Base-by-base conservation (phyloP, 1,140 invertebrate genomes). In the Branchinecta lindahli region DNA sequence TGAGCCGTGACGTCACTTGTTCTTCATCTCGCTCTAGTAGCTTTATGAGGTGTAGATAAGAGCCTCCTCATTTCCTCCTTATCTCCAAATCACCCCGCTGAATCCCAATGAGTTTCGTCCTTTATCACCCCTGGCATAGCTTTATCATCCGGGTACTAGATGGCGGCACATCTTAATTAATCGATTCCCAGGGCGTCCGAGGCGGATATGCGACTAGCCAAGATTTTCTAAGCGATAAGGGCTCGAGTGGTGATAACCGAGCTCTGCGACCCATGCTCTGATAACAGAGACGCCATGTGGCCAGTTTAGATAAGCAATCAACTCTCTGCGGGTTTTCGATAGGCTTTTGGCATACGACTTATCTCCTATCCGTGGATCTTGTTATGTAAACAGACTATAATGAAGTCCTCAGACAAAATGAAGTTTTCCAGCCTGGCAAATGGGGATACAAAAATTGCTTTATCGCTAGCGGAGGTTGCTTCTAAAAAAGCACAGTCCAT, bases 81-180 rank as follows among this genome's bases (percentile, higher is more conserved):
- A 61, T 61, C 52, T 61, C 18, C 18, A 61, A 61, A 61, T 61
- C 52, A 61, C 52, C 52, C 52, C 52, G 12, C 52, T 61, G 52
- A 61, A 61, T 61, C 52, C 52, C 12, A 61, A 61, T 61, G 52
- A 61, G 52, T 61, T 20, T 61, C 52, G 52, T 12, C 52, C 18
- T 61, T 61, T 20, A 61, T 61, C 18, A 15, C 18, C 18, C 52
- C 52, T 61, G 52, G 52, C 52, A 15, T 61, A 61, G 52, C 12
- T 12, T 61, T 61, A 61, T 61, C 52, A 61, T 20, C 52, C 52
- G 12, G 33, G 33, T 20, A 15, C 52, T 61, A 61, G 18, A 61
- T 15, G 52, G 52, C 52, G 52, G 12, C 52, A 12, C 12, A 15
- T 61, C 18, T 20, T 61, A 61, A 61, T 61, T 61, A 61, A 61